Percentiles rank a stretch among this genome's conserved stretches.
Conservation (phyloP, 1,140 invertebrate genomes). For the Panagrolaimus sp. region DNA sequence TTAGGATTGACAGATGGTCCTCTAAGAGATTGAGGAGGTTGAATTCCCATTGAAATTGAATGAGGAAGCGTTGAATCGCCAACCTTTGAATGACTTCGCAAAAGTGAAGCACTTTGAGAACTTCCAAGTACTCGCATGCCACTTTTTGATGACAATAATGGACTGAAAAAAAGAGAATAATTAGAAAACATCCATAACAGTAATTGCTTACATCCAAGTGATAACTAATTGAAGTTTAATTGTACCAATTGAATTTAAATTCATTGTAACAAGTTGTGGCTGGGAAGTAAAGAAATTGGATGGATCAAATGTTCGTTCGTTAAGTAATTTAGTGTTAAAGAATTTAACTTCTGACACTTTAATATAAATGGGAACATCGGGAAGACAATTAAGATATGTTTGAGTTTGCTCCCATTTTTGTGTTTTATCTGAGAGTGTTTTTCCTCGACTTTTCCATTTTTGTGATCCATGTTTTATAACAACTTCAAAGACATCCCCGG, state of each 20-base stretch:
- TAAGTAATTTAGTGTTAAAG: constrained; percentile 64
- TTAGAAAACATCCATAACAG: constrained; percentile 1
- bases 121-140: neutral
- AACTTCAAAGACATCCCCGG: constrained; percentile 66
- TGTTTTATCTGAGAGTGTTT: constrained; percentile 64
- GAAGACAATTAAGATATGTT: constrained; percentile 63
- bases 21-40: neutral
- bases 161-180: constrained; percentile 27
- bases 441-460: constrained; percentile 67
- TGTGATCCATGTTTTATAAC: constrained; percentile 66
- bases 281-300: constrained; percentile 66
- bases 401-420: constrained; percentile 66
- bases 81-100: constrained; percentile 16
- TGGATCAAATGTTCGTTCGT: constrained; percentile 67
- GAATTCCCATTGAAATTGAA: constrained; percentile 2
- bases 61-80: constrained; percentile 9
- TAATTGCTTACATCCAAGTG: constrained; percentile 66
- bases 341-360: constrained; percentile 65
- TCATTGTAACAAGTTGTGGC: constrained; percentile 69
- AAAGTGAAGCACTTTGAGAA: neutral
- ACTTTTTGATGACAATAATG: constrained; percentile 37
- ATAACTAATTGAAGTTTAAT: constrained; percentile 68
- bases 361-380: constrained; percentile 65
- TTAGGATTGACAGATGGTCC: neutral
- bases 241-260: constrained; percentile 67